Evolutionary conservation across 23 tunicate species (phyloP).

Genomic region (Oikopleura dioica): DNA sequence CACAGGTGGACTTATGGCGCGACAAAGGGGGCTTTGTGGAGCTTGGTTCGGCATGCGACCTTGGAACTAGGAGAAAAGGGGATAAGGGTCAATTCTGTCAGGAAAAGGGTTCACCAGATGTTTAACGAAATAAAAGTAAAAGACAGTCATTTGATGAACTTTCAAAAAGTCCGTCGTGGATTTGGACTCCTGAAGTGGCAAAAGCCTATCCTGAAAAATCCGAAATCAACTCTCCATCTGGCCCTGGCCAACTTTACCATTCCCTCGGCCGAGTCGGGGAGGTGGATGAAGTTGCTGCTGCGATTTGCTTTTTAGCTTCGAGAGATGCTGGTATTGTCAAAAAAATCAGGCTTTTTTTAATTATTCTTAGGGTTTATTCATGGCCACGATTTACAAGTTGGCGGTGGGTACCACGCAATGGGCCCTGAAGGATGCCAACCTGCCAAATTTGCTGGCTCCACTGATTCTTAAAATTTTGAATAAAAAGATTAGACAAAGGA

Average conservation of each 20-base stretch:
- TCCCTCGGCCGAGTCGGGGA: slow-evolving; percentile 19
- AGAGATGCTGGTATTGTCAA: slow-evolving; percentile 16
- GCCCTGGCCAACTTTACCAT: slow-evolving; percentile 15
- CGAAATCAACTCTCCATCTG: background rate
- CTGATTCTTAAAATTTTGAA: too few species aligned
- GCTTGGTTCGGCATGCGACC: slow-evolving; percentile 42
- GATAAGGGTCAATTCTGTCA: slow-evolving; percentile 38
- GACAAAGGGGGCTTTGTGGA: slow-evolving; percentile 51
- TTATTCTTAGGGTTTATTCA: slow-evolving; percentile 15
- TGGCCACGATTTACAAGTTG: slow-evolving; percentile 25
- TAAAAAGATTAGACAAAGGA: too few species aligned
- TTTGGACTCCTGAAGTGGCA: background rate
- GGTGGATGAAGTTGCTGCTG: slow-evolving; percentile 47
- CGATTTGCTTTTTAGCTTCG: slow-evolving; percentile 29
- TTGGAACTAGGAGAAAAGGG: slow-evolving; percentile 29
- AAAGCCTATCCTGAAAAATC: background rate
- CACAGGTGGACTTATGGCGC: slow-evolving; percentile 67
- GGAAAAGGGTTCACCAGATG: too few species aligned
- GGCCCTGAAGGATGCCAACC: slow-evolving; percentile 34
- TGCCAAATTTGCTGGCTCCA: slow-evolving; percentile 21
- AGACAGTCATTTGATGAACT: too few species aligned
- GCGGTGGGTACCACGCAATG: slow-evolving; percentile 54
- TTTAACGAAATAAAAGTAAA: too few species aligned
- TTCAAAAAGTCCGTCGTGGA: background rate
- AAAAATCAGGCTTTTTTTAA: background rate